Base-by-base conservation (phyloP, 2,888 invertebrate species). In the Drosophila heteroneura region DNA sequence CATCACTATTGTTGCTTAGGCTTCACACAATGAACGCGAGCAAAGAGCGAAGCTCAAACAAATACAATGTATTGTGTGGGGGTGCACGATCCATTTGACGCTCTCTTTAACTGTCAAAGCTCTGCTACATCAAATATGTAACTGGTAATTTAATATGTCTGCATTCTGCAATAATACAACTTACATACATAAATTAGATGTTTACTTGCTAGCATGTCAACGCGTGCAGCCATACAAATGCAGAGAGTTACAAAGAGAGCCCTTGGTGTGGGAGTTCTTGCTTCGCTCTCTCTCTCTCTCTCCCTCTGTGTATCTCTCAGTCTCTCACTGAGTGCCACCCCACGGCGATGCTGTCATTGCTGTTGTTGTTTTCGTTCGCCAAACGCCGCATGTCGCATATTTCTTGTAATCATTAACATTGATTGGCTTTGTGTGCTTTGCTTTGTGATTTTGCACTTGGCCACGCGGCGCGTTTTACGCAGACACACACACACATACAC, bases 401-500 rank as follows among this genome's bases (percentile, higher is more conserved):
- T 81, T 81, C 79, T 79, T 71, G 68, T 71, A 79, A 79, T 82
- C 81, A 74, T 81, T 72, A 72, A 74, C 74, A 82, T 81, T 81
- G 74, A 81, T 81, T 81, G 77, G 67, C 78, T 71, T 81, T 81
- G 80, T 82, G 64, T 65, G 60, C 76, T 60, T 80, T 80, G 81
- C 81, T 80, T 77, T 82, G 79, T 82, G 79, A 81, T 82, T 74
- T 82, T 78, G 79, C 74, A 81, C 70, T 82, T 71, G 80, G 81
- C 67, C 81, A 78, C 76, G 78, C 78, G 81, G 76, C 70, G 22
- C 41, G 75, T 66, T 59, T 37, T 52, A 62, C 74, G 44, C 58
- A 74, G 58, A 49, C 60, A 47, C n/a, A 57, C 58, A 39, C 28
- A 56, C 19, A 30, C 16, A 41, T 22, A 4, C 16, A 58, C 51